Evolutionary conservation across 2,888 invertebrate genomes (phyloP).

Genomic region (Drymonia ruficornis): DNA sequence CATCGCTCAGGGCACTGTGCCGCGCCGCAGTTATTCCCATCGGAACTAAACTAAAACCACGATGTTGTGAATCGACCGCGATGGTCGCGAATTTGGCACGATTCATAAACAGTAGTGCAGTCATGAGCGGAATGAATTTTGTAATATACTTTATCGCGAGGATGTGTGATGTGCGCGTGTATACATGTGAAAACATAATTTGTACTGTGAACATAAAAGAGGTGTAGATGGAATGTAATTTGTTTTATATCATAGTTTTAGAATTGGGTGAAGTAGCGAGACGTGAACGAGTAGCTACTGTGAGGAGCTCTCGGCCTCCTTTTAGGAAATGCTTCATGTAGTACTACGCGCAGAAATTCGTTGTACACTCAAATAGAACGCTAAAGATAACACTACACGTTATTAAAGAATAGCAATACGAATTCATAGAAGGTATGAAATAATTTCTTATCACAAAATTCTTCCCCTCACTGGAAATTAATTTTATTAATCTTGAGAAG

Average conservation of each 20-base stretch:
- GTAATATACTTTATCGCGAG: conserved; percentile 31
- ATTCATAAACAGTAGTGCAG: conserved; percentile 1
- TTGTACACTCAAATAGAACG: no score
- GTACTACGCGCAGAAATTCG: no score
- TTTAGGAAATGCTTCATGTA: no score
- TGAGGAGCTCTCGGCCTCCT: conserved; percentile 30
- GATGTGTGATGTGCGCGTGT: conserved; percentile 36
- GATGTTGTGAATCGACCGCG: background rate
- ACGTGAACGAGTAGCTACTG: conserved; percentile 19
- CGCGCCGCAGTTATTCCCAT: conserved; percentile 1
- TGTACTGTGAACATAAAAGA: conserved; percentile 28
- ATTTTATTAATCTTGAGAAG: conserved; percentile 20
- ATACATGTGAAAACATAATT: conserved; percentile 33
- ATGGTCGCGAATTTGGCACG: conserved; percentile 1
- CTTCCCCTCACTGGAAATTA: background rate
- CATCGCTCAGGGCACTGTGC: background rate
- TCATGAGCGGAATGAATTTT: background rate
- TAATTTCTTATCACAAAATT: no score
- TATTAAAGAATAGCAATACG: no score
- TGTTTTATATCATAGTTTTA: conserved; percentile 38
- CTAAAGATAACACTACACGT: no score
- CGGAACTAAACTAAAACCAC: conserved; percentile 1
- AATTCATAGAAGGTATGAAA: no score
- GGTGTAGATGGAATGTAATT: conserved; percentile 36
- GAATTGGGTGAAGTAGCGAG: conserved; percentile 41